phyloP scores from a whole-genome alignment of 2,113 vertebrate species.

The Cariama cristata region DNA sequence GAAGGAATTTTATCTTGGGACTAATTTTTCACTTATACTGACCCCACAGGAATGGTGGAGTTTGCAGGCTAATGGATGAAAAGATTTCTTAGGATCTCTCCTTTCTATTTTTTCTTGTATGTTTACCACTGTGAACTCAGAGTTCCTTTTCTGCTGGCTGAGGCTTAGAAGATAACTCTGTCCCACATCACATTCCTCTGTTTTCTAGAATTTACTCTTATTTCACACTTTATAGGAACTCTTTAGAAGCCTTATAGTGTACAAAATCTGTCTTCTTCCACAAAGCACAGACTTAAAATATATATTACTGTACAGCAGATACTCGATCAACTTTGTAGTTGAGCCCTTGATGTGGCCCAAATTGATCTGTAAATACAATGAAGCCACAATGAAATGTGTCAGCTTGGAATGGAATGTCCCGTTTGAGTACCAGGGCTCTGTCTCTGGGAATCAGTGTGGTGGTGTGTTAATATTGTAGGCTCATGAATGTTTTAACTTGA shows the following conservation, averaged over 20 bases:
- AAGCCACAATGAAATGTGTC: not conserved
- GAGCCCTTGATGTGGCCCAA: not conserved
- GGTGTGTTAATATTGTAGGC: not conserved
- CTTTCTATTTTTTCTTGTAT: not conserved
- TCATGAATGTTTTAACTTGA: slow-evolving; percentile 47
- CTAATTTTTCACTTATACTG: not conserved
- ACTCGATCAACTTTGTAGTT: not conserved
- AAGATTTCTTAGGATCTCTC: not conserved
- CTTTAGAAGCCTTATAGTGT: not conserved
- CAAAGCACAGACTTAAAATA: not conserved
- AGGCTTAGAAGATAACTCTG: not conserved
- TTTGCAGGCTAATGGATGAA: not conserved
- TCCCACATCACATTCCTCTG: not conserved
- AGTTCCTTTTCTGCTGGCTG: not conserved
- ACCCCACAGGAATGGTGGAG: not conserved
- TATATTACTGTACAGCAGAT: not conserved
- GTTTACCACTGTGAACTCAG: not conserved
- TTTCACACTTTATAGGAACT: not conserved
- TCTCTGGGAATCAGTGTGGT: not conserved
- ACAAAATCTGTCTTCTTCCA: not conserved
- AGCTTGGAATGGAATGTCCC: not conserved
- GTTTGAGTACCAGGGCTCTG: not conserved
- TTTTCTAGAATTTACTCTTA: not conserved
- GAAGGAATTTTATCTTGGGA: not conserved
- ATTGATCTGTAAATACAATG: not conserved